Conservation (phyloP, 2,888 invertebrate genomes). For the Cataglyphis cursor region DNA sequence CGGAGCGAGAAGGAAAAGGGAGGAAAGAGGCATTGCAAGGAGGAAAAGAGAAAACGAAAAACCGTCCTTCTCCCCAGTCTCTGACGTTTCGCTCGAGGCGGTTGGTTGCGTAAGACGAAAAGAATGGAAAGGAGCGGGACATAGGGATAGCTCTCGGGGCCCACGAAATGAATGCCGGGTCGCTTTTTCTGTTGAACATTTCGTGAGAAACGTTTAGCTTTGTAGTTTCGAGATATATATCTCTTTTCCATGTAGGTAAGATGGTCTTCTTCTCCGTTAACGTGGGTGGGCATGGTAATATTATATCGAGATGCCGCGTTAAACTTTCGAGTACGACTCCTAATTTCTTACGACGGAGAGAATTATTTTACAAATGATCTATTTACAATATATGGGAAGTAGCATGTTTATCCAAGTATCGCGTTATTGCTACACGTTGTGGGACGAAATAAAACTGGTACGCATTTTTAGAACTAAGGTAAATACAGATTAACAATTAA, state of each 20-base stretch:
- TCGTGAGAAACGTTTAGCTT: conserved; percentile 54
- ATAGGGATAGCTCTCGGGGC: conserved; percentile 35
- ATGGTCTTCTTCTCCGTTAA: conserved; percentile 4
- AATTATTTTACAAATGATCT: conserved; percentile 21
- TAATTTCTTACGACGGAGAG: not conserved
- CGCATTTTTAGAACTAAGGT: conserved; percentile 18
- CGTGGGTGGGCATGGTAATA: conserved; percentile 45
- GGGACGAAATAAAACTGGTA: conserved; percentile 25
- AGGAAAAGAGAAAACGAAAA: conserved; percentile 17
- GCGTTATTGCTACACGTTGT: conserved; percentile 13
- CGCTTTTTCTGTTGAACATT: conserved; percentile 34
- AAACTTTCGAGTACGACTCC: not conserved
- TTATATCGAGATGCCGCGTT: not conserved
- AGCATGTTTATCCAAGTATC: not conserved
- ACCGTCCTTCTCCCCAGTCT: conserved; percentile 43
- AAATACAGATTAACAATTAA: not conserved
- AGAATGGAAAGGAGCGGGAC: conserved; percentile 61
- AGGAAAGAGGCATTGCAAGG: not conserved
- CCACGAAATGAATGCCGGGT: conserved; percentile 10
- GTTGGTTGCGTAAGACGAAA: conserved; percentile 69
- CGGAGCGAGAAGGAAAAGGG: not conserved
- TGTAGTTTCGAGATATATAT: conserved; percentile 33
- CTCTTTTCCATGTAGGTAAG: conserved; percentile 9
- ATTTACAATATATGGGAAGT: conserved; percentile 5
- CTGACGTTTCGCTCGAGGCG: conserved; percentile 72